A percentile compares a stretch with the other conserved stretches of the same genome.
Conservation (phyloP, 2,797 vertebrate genomes). For the Hirundo rustica region DNA sequence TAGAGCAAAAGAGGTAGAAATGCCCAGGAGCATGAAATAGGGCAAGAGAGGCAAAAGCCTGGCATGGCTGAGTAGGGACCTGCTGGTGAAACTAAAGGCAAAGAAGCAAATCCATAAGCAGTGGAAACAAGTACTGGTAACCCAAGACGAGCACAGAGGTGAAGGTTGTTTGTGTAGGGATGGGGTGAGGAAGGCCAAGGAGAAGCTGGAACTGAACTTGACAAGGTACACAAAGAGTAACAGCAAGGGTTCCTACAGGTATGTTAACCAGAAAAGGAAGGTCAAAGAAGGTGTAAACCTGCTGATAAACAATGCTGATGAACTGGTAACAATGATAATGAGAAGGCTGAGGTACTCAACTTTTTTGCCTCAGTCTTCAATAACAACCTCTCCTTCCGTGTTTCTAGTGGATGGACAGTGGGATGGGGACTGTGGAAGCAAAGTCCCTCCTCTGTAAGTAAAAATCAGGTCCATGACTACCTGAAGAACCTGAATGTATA, state of each 20-base stretch:
- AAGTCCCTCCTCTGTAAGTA: neutral
- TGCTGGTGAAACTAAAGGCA: neutral
- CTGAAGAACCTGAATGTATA: neutral
- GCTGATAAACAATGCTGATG: neutral
- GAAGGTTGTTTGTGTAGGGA: accelerated
- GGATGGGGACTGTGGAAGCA: neutral
- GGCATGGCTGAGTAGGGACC: neutral
- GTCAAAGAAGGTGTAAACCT: neutral
- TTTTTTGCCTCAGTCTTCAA: neutral
- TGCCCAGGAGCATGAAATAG: neutral
- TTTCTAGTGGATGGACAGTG: neutral
- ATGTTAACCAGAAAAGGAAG: neutral
- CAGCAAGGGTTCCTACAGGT: neutral
- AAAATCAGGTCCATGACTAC: neutral
- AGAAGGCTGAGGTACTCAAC: neutral
- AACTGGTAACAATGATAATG: neutral
- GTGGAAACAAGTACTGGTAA: neutral
- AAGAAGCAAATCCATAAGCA: neutral
- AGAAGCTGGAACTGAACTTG: neutral
- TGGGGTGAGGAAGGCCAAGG: neutral
- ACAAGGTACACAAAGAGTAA: neutral
- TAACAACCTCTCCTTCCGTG: neutral
- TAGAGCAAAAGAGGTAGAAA: neutral
- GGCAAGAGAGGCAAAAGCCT: neutral
- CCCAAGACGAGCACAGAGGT: neutral